These are phyloP conservation scores for Paramormyrops hopkinsi DNA, from an alignment of 2,797 vertebrate genomes.

Conservation along the genomic window DNA sequence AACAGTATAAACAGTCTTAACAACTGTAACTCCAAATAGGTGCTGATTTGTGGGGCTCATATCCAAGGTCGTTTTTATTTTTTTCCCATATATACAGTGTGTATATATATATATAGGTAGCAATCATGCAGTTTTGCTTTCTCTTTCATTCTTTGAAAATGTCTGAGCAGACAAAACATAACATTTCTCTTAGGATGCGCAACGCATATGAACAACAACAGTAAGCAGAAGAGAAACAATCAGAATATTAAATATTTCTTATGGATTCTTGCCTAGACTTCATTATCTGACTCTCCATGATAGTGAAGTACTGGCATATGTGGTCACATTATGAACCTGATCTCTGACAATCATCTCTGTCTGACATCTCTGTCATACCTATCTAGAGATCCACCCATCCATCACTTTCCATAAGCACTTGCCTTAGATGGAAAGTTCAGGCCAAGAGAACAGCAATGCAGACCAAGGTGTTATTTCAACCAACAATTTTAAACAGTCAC, in stretches of 20 bases:
- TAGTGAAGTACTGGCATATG: not conserved
- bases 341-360: not conserved
- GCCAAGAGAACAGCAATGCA: not conserved
- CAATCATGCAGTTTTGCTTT: not conserved
- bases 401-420: not conserved
- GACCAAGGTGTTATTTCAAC: not conserved
- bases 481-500: not conserved
- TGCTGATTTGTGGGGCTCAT: not conserved
- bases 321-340: not conserved
- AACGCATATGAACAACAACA: not conserved
- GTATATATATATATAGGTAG: not conserved
- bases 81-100: not conserved
- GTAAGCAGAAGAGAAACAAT: not conserved
- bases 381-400: not conserved
- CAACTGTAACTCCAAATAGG: not conserved
- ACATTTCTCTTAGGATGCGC: not conserved
- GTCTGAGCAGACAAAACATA: not conserved
- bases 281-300: not conserved
- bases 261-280: not conserved
- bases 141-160: not conserved
- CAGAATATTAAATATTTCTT: not conserved
- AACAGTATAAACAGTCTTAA: not conserved
- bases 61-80: not conserved
- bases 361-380: not conserved
- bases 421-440: not conserved